A percentile compares a stretch with the other conserved stretches of the same genome.
These are phyloP conservation scores for Brachymystax lenok DNA, from an alignment of 2,797 vertebrate species.

Conservation along the genomic window DNA sequence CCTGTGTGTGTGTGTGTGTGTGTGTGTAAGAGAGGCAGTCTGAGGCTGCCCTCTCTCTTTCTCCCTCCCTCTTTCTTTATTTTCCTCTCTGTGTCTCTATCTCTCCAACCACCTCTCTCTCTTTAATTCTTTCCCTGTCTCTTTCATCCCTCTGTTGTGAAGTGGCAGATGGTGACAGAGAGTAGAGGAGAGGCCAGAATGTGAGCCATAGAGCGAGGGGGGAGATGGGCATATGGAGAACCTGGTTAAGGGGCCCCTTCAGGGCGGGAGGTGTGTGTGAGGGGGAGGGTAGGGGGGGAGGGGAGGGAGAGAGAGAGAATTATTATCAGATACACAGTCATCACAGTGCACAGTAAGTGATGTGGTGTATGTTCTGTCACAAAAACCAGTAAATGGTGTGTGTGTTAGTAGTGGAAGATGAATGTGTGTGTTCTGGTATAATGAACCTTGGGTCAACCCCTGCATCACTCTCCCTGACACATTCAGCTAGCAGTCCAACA, in stretches of 20 bases:
- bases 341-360: conserved; percentile 49
- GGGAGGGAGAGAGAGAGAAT: conserved; percentile 51
- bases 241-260: conserved; percentile 96
- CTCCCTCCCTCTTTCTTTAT: conserved; percentile 38
- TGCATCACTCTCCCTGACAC: conserved; percentile 68
- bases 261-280: conserved; percentile 73
- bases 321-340: conserved; percentile 13
- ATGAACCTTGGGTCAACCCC: conserved; percentile 69
- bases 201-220: conserved; percentile 88
- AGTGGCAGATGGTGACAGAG: conserved; percentile 95
- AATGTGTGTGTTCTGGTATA: conserved; percentile 47
- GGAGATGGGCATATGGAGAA: conserved; percentile 96
- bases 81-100: conserved; percentile 28
- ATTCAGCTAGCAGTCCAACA: conserved; percentile 43
- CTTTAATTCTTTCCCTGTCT: conserved; percentile 66
- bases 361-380: conserved; percentile 25
- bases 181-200: conserved; percentile 92
- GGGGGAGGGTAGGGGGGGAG: conserved; percentile 57
- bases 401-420: too few relatives aligned
- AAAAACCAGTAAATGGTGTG: too few relatives aligned
- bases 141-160: conserved; percentile 76
- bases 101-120: too few relatives aligned
- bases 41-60: too few relatives aligned
- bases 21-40: too few relatives aligned
- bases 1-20: too few relatives aligned